phyloP scores from a whole-genome alignment of 2,797 vertebrate species.

The Salarias fasciatus region DNA sequence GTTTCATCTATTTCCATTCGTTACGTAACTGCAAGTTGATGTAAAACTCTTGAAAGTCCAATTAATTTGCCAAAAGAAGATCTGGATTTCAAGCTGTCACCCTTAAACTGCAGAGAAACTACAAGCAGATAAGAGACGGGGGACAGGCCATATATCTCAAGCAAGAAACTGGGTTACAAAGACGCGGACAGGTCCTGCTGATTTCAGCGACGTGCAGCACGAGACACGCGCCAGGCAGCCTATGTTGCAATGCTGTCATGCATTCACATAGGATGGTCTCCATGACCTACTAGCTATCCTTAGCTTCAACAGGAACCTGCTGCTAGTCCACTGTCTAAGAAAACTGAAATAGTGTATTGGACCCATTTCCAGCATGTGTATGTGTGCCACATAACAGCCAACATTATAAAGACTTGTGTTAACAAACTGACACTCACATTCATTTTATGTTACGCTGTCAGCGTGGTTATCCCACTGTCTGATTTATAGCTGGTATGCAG shows the following conservation, averaged over 20 bases:
- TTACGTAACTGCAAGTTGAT: constrained; percentile 24
- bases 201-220: constrained; percentile 9
- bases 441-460: neutral
- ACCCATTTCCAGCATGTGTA: neutral
- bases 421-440: neutral
- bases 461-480: constrained; percentile 8
- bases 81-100: neutral
- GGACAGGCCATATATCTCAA: constrained; percentile 23
- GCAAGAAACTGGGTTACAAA: constrained; percentile 33
- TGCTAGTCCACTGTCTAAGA: neutral
- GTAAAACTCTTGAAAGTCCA: constrained; percentile 26
- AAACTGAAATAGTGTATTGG: neutral
- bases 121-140: neutral
- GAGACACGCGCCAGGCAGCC: constrained; percentile 21
- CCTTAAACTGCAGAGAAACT: neutral
- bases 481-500: constrained; percentile 12
- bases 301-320: constrained; percentile 9
- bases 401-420: no score
- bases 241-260: constrained; percentile 31
- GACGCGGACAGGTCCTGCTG: constrained; percentile 21
- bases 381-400: neutral
- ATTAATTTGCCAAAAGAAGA: neutral
- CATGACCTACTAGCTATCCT: constrained; percentile 35
- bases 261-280: constrained; percentile 24
- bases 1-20: constrained; percentile 19